These are phyloP conservation scores for Leptestheria dahalacensis DNA, from an alignment of 1,140 invertebrate species.

Conservation along the genomic window DNA sequence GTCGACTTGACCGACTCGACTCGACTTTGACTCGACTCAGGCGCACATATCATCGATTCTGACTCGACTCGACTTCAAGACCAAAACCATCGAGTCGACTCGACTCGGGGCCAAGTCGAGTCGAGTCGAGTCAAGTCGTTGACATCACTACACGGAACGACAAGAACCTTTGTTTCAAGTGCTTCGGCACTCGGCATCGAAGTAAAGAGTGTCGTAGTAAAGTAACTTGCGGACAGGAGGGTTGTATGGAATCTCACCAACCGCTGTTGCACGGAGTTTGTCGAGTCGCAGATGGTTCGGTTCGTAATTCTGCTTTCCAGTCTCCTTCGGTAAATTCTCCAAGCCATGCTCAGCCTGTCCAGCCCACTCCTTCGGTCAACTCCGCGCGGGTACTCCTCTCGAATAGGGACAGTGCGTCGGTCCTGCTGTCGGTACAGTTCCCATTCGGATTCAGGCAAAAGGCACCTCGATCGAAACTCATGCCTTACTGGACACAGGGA, in stretches of 20 bases:
- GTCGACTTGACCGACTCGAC: too few species aligned
- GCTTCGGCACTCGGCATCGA: neutral
- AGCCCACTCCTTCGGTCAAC: neutral
- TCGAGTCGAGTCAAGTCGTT: too few species aligned
- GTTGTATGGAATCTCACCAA: neutral
- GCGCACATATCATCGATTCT: too few species aligned
- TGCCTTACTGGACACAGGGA: constrained; percentile 3
- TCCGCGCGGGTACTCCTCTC: neutral
- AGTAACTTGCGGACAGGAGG: neutral
- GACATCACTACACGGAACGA: too few species aligned
- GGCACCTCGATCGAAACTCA: neutral
- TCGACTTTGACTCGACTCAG: too few species aligned
- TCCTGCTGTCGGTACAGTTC: neutral
- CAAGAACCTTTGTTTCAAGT: neutral
- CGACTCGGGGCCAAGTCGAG: too few species aligned
- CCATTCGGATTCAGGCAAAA: neutral
- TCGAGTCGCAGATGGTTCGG: neutral
- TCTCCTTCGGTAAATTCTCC: too few species aligned
- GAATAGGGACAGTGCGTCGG: neutral
- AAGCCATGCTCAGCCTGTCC: neutral
- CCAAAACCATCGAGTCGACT: too few species aligned
- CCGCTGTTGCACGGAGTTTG: constrained; percentile 1
- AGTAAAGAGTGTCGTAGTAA: neutral
- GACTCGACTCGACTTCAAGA: too few species aligned
- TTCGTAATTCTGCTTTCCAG: neutral